Conservation (phyloP, 2,888 invertebrate genomes). For the Isoperla grammatica region DNA sequence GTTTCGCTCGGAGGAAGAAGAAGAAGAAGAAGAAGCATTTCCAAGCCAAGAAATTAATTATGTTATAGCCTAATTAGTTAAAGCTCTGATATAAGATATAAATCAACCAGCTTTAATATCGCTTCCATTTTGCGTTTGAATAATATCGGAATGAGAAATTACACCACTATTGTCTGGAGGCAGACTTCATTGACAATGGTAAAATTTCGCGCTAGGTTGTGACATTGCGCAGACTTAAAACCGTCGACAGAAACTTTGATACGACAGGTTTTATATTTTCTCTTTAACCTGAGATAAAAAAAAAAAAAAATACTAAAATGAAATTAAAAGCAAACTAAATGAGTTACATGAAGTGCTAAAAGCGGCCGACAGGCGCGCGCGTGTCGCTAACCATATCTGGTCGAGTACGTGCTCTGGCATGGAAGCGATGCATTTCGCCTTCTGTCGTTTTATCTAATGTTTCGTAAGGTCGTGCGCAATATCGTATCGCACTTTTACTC, state of each 20-base stretch:
- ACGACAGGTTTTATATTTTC: conserved; percentile 10
- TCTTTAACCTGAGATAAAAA: conserved; percentile 6
- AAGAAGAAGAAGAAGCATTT: too few relatives aligned
- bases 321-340: conserved; percentile 26
- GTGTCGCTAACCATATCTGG: background rate
- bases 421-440: background rate
- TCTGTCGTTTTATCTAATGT: background rate
- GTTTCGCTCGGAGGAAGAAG: background rate
- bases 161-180: background rate
- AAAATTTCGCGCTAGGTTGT: too few relatives aligned
- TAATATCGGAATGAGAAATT: conserved; percentile 2
- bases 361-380: conserved; percentile 1
- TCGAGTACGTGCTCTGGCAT: conserved; percentile 5
- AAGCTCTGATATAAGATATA: conserved; percentile 6
- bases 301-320: conserved; percentile 20
- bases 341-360: conserved; percentile 17
- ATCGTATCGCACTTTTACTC: background rate
- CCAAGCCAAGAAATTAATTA: conserved; percentile 4
- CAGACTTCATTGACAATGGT: too few relatives aligned
- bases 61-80: conserved; percentile 4
- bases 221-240: too few relatives aligned
- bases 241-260: background rate
- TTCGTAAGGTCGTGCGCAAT: background rate
- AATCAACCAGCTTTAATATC: conserved; percentile 1
- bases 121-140: too few relatives aligned